These are phyloP conservation scores for Drosophila villosipedis DNA, from an alignment of 2,888 invertebrate species.

Conservation along the genomic window DNA sequence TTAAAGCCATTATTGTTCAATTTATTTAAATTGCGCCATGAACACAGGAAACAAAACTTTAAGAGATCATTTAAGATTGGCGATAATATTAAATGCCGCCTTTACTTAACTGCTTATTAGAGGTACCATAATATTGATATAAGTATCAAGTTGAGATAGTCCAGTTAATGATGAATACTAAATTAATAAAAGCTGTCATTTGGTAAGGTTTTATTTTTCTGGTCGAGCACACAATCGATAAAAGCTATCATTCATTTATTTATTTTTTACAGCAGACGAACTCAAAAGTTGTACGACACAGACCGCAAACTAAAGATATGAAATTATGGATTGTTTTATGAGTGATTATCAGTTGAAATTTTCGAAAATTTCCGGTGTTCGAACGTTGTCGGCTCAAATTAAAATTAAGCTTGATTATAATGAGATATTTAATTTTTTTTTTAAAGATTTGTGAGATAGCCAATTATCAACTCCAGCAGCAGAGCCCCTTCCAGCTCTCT, in stretches of 20 bases:
- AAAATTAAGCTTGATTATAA: background rate
- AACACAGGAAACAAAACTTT: constrained; percentile 30
- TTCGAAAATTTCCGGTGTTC: constrained; percentile 5
- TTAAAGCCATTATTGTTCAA: constrained; percentile 33
- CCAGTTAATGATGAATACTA: background rate
- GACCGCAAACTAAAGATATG: background rate
- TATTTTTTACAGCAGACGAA: constrained; percentile 4
- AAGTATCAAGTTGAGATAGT: background rate
- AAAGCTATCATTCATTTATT: background rate
- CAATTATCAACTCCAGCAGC: background rate
- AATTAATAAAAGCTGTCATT: background rate
- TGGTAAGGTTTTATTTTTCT: background rate
- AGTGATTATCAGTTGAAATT: background rate
- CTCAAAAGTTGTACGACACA: background rate
- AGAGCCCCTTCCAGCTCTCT: background rate
- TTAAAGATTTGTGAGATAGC: background rate
- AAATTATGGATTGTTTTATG: constrained; percentile 16
- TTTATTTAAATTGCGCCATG: constrained; percentile 3
- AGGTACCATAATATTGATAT: background rate
- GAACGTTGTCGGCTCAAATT: constrained; percentile 1
- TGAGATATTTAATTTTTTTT: background rate
- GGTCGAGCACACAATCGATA: background rate
- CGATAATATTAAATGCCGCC: background rate
- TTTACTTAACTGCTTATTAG: constrained; percentile 1
- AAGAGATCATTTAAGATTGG: constrained; percentile 2